phyloP scores from a whole-genome alignment of 2,888 invertebrate genomes.

The Lasioglossum zephyrum region DNA sequence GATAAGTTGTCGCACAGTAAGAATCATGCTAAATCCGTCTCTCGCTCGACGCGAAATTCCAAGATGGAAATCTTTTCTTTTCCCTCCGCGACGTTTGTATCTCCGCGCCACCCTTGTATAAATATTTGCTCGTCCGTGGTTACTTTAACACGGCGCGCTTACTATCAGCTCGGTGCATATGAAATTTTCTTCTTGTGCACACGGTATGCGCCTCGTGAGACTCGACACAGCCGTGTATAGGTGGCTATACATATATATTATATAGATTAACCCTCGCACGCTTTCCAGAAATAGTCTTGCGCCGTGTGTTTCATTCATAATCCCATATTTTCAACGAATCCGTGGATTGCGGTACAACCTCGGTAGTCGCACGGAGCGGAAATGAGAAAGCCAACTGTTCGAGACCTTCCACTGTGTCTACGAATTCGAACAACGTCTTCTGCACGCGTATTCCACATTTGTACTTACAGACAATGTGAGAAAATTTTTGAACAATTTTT shows the following conservation, averaged over 20 bases:
- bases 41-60: conserved; percentile 6
- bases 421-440: no score
- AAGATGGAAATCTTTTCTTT: conserved; percentile 13
- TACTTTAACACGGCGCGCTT: conserved; percentile 16
- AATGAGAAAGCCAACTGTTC: no score
- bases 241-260: background rate
- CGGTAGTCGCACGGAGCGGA: background rate
- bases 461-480: no score
- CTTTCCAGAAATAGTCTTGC: background rate
- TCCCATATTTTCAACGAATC: background rate
- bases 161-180: conserved; percentile 11
- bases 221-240: background rate
- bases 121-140: conserved; percentile 22
- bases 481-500: no score
- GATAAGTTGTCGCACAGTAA: background rate
- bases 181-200: conserved; percentile 12
- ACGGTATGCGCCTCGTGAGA: background rate
- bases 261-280: background rate
- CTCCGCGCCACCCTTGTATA: conserved; percentile 1
- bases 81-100: conserved; percentile 10
- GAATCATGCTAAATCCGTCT: background rate
- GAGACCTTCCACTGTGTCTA: no score
- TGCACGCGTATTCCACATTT: no score
- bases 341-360: background rate
- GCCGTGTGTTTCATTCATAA: background rate